A percentile compares a stretch with the other conserved stretches of the same genome.
phyloP scores from a whole-genome alignment of 2,888 invertebrate genomes.

The Tillus elongatus region DNA sequence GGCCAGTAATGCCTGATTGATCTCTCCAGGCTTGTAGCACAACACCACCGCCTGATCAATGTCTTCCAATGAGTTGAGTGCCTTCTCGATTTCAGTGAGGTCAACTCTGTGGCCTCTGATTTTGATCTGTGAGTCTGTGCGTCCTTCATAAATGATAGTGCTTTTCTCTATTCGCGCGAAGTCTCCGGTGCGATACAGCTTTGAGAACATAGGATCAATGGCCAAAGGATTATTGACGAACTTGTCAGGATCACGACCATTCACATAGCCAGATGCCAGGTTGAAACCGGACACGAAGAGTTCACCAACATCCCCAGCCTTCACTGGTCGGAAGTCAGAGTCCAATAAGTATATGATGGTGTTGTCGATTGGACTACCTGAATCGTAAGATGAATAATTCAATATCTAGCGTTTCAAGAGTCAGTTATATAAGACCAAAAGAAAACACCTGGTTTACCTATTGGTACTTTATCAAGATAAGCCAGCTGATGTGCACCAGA shows the following conservation, averaged over 20 bases:
- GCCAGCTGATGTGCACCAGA: constrained; percentile 52
- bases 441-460: too few relatives aligned
- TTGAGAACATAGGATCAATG: constrained; percentile 54
- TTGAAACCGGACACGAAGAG: constrained; percentile 74
- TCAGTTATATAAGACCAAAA: too few relatives aligned
- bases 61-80: constrained; percentile 52
- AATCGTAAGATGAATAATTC: not conserved
- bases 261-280: constrained; percentile 73
- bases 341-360: constrained; percentile 73
- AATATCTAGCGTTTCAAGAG: too few relatives aligned
- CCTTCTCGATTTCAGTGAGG: constrained; percentile 72
- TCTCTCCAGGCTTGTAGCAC: constrained; percentile 67
- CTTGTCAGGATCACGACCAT: constrained; percentile 60
- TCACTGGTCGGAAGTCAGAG: constrained; percentile 60
- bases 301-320: constrained; percentile 68
- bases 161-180: constrained; percentile 63
- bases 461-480: constrained; percentile 63
- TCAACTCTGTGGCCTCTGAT: constrained; percentile 81
- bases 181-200: constrained; percentile 77
- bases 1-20: constrained; percentile 62
- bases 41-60: constrained; percentile 71
- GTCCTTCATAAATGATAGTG: constrained; percentile 64
- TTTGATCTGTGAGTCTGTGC: constrained; percentile 76
- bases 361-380: constrained; percentile 70
- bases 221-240: constrained; percentile 70